Percentiles rank a stretch among this genome's conserved stretches.
These are phyloP conservation scores for Oncorhynchus tshawytscha DNA, from an alignment of 2,113 vertebrate genomes.

Conservation along the genomic window DNA sequence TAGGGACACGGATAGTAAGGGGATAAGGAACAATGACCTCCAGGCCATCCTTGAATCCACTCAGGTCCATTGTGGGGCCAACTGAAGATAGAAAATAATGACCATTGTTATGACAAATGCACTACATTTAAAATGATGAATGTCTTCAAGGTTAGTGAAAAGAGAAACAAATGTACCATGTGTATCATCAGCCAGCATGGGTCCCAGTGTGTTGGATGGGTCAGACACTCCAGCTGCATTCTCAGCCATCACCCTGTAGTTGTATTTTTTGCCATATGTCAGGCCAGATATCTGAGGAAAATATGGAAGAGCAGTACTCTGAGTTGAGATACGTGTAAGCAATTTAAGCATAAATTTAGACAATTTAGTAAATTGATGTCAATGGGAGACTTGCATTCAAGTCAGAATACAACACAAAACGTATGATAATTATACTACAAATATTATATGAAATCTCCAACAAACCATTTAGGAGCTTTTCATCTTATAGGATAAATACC, in stretches of 20 bases:
- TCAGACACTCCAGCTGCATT: conserved; percentile 94
- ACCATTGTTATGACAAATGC: background rate
- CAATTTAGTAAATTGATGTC: no score
- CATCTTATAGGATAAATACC: conserved; percentile 61
- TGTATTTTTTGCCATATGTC: conserved; percentile 85
- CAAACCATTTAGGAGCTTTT: background rate
- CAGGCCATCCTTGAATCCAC: conserved; percentile 90
- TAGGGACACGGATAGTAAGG: conserved; percentile 88
- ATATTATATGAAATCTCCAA: no score
- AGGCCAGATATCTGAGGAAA: conserved; percentile 85
- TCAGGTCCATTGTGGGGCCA: conserved; percentile 88
- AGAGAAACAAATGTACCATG: conserved; percentile 73
- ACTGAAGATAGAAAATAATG: conserved; percentile 64
- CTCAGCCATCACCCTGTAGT: conserved; percentile 92
- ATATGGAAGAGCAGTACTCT: background rate
- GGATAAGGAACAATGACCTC: conserved; percentile 93
- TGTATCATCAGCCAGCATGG: conserved; percentile 89
- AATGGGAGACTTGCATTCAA: no score
- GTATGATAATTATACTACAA: no score
- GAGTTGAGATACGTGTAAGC: no score
- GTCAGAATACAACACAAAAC: no score
- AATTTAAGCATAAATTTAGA: no score
- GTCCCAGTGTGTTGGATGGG: conserved; percentile 88
- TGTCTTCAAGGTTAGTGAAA: background rate
- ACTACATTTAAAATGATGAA: background rate